phyloP scores from a whole-genome alignment of 2,797 vertebrate species.

The Molossus alvarezi region DNA sequence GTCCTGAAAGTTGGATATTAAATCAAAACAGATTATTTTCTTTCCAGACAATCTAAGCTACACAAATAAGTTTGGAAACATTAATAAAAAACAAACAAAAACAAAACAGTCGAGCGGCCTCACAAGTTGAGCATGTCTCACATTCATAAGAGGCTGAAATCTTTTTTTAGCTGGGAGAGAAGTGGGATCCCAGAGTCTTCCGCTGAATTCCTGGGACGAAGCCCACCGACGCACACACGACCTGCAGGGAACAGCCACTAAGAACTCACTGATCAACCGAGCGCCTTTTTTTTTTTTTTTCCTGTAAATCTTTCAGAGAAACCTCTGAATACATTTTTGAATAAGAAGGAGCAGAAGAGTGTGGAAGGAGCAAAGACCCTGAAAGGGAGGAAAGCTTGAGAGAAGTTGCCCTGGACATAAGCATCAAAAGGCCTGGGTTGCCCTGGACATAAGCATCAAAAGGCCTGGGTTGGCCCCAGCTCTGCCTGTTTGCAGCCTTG shows the following conservation, averaged over 20 bases:
- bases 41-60: constrained; percentile 71
- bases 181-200: background rate
- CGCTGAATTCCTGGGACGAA: background rate
- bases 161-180: background rate
- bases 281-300: too few relatives aligned
- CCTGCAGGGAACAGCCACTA: background rate
- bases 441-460: background rate
- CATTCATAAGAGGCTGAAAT: background rate
- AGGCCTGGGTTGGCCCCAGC: background rate
- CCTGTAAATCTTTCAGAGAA: background rate
- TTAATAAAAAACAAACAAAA: constrained; percentile 10
- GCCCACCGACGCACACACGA: fast-evolving
- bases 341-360: background rate
- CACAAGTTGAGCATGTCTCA: background rate
- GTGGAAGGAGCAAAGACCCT: background rate
- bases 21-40: constrained; percentile 74
- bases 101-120: background rate
- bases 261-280: background rate
- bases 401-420: background rate
- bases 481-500: background rate
- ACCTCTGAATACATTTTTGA: background rate
- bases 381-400: background rate
- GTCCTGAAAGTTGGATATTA: constrained; percentile 71
- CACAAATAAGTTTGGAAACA: constrained; percentile 70
- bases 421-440: background rate